Evolutionary conservation across 2,888 invertebrate genomes (phyloP).

Genomic region (Tipula confusa): DNA sequence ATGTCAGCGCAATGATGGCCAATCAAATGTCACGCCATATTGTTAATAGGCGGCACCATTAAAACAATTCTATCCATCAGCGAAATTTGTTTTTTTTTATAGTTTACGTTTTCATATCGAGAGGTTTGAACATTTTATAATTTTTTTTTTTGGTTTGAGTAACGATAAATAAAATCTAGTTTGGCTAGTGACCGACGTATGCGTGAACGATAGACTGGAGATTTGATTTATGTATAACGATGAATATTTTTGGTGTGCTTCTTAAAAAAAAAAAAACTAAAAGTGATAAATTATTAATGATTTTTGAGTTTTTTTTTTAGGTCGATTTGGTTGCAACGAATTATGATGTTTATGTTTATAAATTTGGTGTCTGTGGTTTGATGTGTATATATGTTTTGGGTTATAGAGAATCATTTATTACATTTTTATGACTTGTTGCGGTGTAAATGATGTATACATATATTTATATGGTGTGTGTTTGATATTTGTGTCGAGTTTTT

Average conservation of each 20-base stretch:
- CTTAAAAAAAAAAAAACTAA: no score
- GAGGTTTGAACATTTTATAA: background rate
- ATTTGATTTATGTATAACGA: background rate
- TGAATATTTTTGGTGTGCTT: background rate
- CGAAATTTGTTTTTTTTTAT: constrained; percentile 1
- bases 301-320: background rate
- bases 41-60: constrained; percentile 43
- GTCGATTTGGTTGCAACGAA: background rate
- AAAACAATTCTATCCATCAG: constrained; percentile 34
- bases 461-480: background rate
- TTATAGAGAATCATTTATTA: constrained; percentile 4
- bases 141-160: background rate
- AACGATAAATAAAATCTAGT: background rate
- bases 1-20: constrained; percentile 36
- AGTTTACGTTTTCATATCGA: background rate
- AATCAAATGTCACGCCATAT: constrained; percentile 44
- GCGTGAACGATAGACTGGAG: background rate
- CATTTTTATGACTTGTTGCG: constrained; percentile 5
- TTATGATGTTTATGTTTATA: constrained; percentile 12
- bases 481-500: background rate
- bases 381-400: background rate
- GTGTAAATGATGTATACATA: background rate
- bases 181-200: background rate
- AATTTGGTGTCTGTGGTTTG: background rate
- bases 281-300: constrained; percentile 25